These are phyloP conservation scores for Cynodonichthys magdalenae DNA, from an alignment of 2,797 vertebrate genomes.

Conservation along the genomic window DNA sequence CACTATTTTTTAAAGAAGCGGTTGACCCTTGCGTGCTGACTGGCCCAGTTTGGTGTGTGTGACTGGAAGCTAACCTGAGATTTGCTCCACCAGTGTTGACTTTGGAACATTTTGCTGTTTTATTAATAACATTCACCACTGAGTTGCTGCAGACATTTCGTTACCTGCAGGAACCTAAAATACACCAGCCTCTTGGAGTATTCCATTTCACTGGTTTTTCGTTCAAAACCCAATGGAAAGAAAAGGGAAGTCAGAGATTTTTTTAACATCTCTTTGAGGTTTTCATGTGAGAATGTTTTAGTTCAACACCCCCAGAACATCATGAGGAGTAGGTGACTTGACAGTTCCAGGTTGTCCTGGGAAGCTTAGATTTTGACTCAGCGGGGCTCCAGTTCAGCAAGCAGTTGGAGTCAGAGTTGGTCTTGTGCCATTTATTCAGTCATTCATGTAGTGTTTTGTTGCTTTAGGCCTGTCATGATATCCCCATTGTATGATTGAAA, in stretches of 20 bases:
- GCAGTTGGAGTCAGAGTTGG: constrained; percentile 38
- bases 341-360: constrained; percentile 39
- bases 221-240: constrained; percentile 18
- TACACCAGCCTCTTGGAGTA: background rate
- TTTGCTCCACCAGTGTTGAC: constrained; percentile 53
- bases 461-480: constrained; percentile 66
- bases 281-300: constrained; percentile 38
- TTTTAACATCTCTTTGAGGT: constrained; percentile 31
- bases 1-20: constrained; percentile 49
- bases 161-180: constrained; percentile 42
- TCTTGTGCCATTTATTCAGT: constrained; percentile 60
- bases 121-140: constrained; percentile 23
- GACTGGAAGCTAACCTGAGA: constrained; percentile 50
- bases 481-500: constrained; percentile 66
- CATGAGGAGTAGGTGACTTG: constrained; percentile 38
- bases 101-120: constrained; percentile 53
- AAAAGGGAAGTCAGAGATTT: constrained; percentile 25
- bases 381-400: constrained; percentile 15
- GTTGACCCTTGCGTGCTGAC: constrained; percentile 43
- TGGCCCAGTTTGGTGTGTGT: constrained; percentile 33
- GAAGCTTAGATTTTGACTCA: constrained; percentile 47
- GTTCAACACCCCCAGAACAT: constrained; percentile 27
- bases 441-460: constrained; percentile 70
- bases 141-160: constrained; percentile 17
- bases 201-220: constrained; percentile 29